A percentile compares a stretch with the other conserved stretches of the same genome.
phyloP scores from a whole-genome alignment of 2,797 vertebrate species.

The Squalus acanthias region DNA sequence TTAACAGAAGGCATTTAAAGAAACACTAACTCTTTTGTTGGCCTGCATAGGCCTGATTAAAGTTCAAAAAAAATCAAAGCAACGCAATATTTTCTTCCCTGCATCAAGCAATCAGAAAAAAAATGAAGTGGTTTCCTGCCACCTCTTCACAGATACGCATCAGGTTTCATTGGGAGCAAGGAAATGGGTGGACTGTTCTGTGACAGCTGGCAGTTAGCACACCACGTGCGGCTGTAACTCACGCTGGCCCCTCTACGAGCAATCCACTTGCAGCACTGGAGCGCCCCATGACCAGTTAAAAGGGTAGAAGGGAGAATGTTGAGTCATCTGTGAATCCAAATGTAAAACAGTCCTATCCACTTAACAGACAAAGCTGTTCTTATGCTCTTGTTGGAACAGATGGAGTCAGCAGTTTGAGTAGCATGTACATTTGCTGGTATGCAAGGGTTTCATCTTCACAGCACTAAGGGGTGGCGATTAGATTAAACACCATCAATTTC shows the following conservation, averaged over 20 bases:
- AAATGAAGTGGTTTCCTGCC: background rate
- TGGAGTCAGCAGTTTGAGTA: background rate
- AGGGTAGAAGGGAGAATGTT: background rate
- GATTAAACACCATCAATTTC: background rate
- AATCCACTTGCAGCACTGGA: background rate
- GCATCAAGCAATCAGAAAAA: background rate
- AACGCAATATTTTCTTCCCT: background rate
- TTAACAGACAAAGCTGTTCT: background rate
- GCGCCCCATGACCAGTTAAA: background rate
- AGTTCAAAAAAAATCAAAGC: background rate
- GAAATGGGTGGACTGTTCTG: too few species aligned
- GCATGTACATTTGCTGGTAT: background rate
- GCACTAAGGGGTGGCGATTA: background rate
- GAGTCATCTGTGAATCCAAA: background rate
- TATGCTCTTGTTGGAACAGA: background rate
- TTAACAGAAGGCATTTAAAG: conserved; percentile 9
- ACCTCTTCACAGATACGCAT: background rate
- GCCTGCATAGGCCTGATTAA: background rate
- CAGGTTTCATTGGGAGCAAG: background rate
- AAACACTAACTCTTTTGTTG: background rate
- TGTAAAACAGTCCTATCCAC: background rate
- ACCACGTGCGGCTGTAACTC: background rate
- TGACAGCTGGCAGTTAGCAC: background rate
- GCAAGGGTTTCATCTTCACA: background rate
- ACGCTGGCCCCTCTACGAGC: background rate